phyloP scores from a whole-genome alignment of 2,797 vertebrate genomes.

The Sardinella longiceps region DNA sequence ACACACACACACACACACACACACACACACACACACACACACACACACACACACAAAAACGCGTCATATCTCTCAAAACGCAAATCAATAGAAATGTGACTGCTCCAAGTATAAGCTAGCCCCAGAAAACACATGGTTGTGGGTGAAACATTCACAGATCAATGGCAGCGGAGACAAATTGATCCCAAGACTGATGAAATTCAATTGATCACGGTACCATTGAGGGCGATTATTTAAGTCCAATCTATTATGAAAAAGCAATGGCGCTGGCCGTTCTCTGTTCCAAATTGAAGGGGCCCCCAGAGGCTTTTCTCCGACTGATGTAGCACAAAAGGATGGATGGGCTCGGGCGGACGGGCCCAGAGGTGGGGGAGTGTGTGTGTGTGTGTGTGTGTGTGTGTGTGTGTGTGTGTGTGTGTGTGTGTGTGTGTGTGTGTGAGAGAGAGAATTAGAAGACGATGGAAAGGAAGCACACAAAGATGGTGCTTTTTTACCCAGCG shows the following conservation, averaged over 20 bases:
- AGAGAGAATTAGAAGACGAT: background rate
- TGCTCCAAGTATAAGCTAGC: background rate
- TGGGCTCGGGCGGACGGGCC: background rate
- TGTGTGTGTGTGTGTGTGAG: too few species aligned
- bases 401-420: too few species aligned
- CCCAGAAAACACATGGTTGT: background rate
- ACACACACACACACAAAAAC: background rate
- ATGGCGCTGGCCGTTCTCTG: background rate
- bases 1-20: too few species aligned
- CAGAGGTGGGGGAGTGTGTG: background rate
- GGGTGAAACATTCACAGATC: background rate
- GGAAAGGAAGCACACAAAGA: background rate
- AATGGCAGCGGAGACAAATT: constrained; percentile 30
- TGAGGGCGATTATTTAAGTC: constrained; percentile 48
- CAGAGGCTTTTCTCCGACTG: background rate
- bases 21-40: too few species aligned
- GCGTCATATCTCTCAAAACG: background rate
- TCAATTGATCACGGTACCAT: constrained; percentile 43
- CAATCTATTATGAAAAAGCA: constrained; percentile 39
- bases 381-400: too few species aligned
- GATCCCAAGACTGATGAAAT: constrained; percentile 42
- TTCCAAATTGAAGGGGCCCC: constrained; percentile 2
- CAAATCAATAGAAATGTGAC: background rate
- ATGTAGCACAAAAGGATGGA: constrained; percentile 13
- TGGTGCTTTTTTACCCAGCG: background rate